Percentiles rank a stretch among this genome's conserved stretches.
These are phyloP conservation scores for Eunapius fragilis DNA, from an alignment of 37 sponge, comb jelly and placozoan genomes.

Conservation along the genomic window DNA sequence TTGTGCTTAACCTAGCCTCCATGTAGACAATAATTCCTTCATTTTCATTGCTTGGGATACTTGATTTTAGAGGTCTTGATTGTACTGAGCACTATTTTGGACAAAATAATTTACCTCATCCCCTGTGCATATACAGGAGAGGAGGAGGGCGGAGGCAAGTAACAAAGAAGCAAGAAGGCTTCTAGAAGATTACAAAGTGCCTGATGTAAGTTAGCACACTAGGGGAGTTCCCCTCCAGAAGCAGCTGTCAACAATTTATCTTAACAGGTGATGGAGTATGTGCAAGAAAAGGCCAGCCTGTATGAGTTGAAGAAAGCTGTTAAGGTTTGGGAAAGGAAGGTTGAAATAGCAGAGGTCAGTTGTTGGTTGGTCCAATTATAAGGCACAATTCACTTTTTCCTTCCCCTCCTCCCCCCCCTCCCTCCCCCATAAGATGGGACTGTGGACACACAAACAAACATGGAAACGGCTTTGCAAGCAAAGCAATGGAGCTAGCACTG, in stretches of 20 bases:
- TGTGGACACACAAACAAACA: slow-evolving; percentile 24
- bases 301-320: slow-evolving; percentile 84
- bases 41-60: no score
- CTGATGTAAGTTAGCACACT: slow-evolving; percentile 73
- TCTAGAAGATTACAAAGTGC: slow-evolving; percentile 91
- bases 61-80: no score
- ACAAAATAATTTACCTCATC: no score
- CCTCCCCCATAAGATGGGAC: slow-evolving; percentile 8
- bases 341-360: slow-evolving; percentile 93
- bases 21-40: no score
- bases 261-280: slow-evolving; percentile 93
- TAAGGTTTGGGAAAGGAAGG: slow-evolving; percentile 93
- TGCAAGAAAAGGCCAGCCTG: slow-evolving; percentile 82
- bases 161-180: slow-evolving; percentile 71
- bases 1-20: no score
- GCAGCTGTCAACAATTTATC: neutral
- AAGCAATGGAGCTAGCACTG: neutral
- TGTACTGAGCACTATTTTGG: no score
- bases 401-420: no score
- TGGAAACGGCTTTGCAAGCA: slow-evolving; percentile 15
- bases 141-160: slow-evolving; percentile 74
- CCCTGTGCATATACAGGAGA: slow-evolving; percentile 52
- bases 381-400: no score
- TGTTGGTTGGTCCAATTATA: neutral
- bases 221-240: slow-evolving; percentile 14